A percentile compares a stretch with the other conserved stretches of the same genome.
These are phyloP conservation scores for Cottoperca gobio DNA, from an alignment of 2,797 vertebrate species.

Conservation along the genomic window DNA sequence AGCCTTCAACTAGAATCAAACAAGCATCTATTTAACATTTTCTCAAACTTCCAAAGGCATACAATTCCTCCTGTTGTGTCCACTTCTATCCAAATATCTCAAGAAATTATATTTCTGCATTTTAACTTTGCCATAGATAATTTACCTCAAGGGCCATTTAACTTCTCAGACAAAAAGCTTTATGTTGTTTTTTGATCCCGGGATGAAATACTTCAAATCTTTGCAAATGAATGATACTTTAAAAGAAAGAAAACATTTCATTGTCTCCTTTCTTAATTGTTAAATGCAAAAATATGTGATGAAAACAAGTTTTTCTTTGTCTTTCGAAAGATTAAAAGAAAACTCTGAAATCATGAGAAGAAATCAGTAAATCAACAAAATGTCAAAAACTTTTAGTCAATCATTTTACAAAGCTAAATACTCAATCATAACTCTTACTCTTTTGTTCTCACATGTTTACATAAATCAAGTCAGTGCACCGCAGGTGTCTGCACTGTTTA, in stretches of 20 bases:
- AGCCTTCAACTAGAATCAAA: slow-evolving; percentile 45
- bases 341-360: slow-evolving; percentile 66
- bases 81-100: slow-evolving; percentile 27
- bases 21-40: slow-evolving; percentile 48
- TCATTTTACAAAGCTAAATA: slow-evolving; percentile 77
- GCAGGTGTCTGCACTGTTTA: slow-evolving; percentile 46
- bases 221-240: background rate
- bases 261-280: no score
- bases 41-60: background rate
- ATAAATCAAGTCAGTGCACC: slow-evolving; percentile 17
- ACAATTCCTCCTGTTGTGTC: slow-evolving; percentile 8
- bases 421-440: slow-evolving; percentile 71
- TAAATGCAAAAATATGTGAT: slow-evolving; percentile 84
- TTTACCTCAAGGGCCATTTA: background rate
- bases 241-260: background rate
- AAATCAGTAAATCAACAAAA: slow-evolving; percentile 87
- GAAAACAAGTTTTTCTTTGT: slow-evolving; percentile 83
- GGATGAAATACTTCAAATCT: background rate
- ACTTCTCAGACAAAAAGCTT: background rate
- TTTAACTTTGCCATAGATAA: background rate
- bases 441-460: slow-evolving; percentile 9
- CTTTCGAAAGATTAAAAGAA: slow-evolving; percentile 76
- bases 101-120: background rate
- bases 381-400: slow-evolving; percentile 79
- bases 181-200: background rate